These are phyloP conservation scores for Procambarus clarkii DNA, from an alignment of 1,140 invertebrate species.

Conservation along the genomic window DNA sequence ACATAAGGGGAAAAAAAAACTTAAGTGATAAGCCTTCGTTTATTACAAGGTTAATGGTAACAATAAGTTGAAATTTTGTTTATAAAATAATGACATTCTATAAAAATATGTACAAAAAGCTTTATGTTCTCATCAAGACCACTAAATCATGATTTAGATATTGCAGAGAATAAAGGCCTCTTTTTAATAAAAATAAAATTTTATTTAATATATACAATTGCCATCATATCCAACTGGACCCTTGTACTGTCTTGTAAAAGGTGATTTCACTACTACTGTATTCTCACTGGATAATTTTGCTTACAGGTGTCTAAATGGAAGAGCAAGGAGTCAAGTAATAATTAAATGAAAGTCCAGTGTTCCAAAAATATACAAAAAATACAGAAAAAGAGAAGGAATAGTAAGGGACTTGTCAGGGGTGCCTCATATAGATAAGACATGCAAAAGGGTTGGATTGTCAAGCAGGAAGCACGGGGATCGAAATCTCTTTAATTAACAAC, in stretches of 20 bases:
- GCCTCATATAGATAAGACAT: no score
- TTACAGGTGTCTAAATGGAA: neutral
- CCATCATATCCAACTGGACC: slow-evolving; percentile 26
- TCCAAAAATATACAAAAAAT: neutral
- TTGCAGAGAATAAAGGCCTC: slow-evolving; percentile 22
- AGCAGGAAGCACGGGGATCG: no score
- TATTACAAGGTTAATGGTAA: slow-evolving; percentile 43
- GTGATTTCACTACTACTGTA: neutral
- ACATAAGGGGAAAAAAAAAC: neutral
- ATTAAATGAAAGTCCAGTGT: neutral
- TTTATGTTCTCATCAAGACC: neutral
- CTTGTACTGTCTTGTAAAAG: slow-evolving; percentile 33
- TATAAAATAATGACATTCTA: slow-evolving; percentile 32
- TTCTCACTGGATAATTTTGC: neutral
- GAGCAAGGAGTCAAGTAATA: neutral
- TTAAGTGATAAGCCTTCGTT: slow-evolving; percentile 8
- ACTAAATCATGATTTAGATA: neutral
- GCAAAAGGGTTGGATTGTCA: no score
- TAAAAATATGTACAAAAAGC: slow-evolving; percentile 41
- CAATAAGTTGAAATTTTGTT: slow-evolving; percentile 23
- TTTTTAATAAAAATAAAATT: slow-evolving; percentile 28
- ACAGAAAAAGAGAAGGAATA: neutral
- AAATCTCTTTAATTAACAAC: no score
- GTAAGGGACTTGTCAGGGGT: neutral
- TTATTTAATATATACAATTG: slow-evolving; percentile 34